These are phyloP conservation scores for Rhea pennata DNA, from an alignment of 2,113 vertebrate genomes.

Conservation along the genomic window DNA sequence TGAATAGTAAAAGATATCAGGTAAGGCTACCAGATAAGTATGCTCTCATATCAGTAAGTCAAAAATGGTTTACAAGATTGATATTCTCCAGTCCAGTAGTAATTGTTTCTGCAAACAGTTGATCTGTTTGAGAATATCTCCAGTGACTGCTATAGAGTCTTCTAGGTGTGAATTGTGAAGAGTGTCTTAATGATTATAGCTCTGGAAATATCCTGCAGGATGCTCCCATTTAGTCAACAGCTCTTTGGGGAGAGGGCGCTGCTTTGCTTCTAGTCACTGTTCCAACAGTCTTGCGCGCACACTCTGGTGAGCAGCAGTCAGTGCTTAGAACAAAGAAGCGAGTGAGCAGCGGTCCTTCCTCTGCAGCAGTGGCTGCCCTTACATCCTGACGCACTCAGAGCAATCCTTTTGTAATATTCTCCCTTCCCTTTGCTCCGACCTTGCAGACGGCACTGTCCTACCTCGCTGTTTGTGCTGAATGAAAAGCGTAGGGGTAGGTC, in stretches of 20 bases:
- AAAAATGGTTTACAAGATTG: not conserved
- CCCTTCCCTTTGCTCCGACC: not conserved
- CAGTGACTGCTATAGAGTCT: not conserved
- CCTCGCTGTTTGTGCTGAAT: not conserved
- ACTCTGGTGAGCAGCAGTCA: not conserved
- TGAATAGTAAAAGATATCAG: not conserved
- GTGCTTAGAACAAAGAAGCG: not conserved
- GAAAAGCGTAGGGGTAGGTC: not conserved
- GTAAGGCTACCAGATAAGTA: not conserved
- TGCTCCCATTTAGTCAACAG: not conserved
- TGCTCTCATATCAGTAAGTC: not conserved
- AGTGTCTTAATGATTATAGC: not conserved
- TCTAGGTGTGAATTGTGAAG: not conserved
- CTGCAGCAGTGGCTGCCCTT: not conserved
- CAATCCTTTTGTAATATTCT: rapidly evolving
- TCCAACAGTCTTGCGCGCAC: not conserved
- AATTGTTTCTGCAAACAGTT: not conserved
- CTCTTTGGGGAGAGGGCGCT: not conserved
- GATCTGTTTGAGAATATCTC: not conserved
- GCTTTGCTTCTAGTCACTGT: not conserved
- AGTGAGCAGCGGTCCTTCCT: not conserved
- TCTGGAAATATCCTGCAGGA: not conserved
- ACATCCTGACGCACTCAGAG: not conserved
- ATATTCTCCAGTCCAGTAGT: not conserved
- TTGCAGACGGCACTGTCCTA: not conserved